phyloP scores from a whole-genome alignment of 2,113 vertebrate genomes.

The Candoia aspera region DNA sequence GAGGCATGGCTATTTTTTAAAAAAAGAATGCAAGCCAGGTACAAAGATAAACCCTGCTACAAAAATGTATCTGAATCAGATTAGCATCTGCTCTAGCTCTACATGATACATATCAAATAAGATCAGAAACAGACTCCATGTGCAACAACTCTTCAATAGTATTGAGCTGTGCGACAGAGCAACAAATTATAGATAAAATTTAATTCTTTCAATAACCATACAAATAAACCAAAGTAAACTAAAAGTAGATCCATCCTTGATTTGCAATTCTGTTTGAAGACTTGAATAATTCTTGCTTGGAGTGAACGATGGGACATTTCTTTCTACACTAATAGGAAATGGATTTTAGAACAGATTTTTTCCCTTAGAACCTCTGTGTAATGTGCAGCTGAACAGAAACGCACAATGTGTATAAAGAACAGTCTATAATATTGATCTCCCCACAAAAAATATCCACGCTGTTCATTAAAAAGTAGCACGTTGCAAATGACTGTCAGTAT shows the following conservation, averaged over 20 bases:
- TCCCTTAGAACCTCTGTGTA: neutral
- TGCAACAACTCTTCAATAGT: neutral
- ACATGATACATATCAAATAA: neutral
- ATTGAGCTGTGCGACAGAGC: conserved; percentile 8
- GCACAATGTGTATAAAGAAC: neutral
- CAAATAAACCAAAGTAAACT: conserved; percentile 23
- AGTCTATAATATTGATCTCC: conserved; percentile 22
- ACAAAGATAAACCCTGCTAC: neutral
- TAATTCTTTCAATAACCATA: neutral
- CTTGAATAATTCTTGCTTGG: neutral
- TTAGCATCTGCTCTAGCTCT: neutral
- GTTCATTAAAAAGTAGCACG: neutral
- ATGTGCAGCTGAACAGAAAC: conserved; percentile 26
- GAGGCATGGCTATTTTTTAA: neutral
- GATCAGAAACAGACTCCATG: neutral
- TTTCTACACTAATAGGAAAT: conserved; percentile 37
- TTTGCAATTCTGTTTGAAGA: conserved; percentile 38
- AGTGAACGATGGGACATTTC: conserved; percentile 23
- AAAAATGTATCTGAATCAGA: neutral
- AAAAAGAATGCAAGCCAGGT: neutral
- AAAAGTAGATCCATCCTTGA: conserved; percentile 10
- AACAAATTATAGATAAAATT: neutral
- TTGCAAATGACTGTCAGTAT: neutral
- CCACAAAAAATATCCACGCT: conserved; percentile 1
- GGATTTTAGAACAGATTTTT: conserved; percentile 21